Evolutionary conservation across 2,888 invertebrate genomes (phyloP), one percentile per base, ranked within the genome.

Genomic region (Buathra laborator): DNA sequence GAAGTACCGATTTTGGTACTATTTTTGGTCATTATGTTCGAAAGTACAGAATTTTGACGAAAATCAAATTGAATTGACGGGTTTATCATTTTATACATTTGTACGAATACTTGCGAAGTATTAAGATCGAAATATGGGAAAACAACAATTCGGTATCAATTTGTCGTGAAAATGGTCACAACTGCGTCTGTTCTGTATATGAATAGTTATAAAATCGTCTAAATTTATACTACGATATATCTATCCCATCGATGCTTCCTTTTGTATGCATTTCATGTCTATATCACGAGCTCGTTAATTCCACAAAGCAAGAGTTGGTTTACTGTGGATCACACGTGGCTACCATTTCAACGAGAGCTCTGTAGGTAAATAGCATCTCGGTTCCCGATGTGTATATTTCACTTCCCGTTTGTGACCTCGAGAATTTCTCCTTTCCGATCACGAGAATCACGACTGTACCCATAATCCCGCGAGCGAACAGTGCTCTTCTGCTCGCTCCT

Each of bases 371-470:
- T 56, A 66, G 76, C 66, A 66, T 24, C 48, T 66, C 53, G 14
- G 70, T 53, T 32, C 24, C 32, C 76, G 66, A 43, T 53, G 43
- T 72, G 72, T 59, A 24, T 59, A 29, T 29, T 67, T 76, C 76
- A 43, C 48, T 76, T 19, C 32, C 66, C 51, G 59, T 14, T 59
- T 24, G 66, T 76, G 76, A 76, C 76, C 76, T 76, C 76, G 76
- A 53, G 76, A 76, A 67, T 76, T 76, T 76, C 76, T 76, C 48
- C 53, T 76, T 76, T 76, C 43, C 76, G 76, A 76, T 53, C 66
- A 66, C 76, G 76, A 76, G 76, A 67, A 53, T 66, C 76, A 53
- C 72, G 59, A 72, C 12, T 44, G 43, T 43, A 56, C 32, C 66
- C 37, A 51, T 76, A 19, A 51, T 66, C 76, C 24, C 19, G 32